Conservation (phyloP, 2,888 invertebrate genomes). For the Cylindroiulus punctatus region DNA sequence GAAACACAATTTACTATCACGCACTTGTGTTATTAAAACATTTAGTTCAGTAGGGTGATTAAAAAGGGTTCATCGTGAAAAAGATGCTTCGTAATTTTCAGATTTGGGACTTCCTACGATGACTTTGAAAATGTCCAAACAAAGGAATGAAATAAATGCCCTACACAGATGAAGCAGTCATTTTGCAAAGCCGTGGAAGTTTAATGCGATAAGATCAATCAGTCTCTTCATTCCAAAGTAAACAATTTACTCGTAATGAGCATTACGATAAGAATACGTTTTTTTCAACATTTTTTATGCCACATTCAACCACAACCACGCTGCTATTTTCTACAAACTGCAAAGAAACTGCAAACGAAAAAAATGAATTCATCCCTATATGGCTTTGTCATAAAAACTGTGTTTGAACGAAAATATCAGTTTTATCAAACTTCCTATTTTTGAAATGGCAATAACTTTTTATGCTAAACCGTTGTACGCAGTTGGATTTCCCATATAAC, state of each 20-base stretch:
- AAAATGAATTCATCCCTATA: too few relatives aligned
- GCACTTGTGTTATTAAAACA: not conserved
- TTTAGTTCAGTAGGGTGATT: not conserved
- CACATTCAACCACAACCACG: too few relatives aligned
- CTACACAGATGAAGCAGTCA: not conserved
- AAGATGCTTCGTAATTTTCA: not conserved
- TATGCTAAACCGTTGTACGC: not conserved
- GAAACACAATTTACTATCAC: not conserved
- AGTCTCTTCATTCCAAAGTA: not conserved
- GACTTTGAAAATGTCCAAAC: conserved; percentile 6
- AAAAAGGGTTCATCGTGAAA: not conserved
- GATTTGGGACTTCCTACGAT: not conserved
- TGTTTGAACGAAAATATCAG: not conserved
- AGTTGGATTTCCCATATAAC: not conserved
- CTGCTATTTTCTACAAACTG: too few relatives aligned
- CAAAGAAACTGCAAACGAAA: too few relatives aligned
- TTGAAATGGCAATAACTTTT: not conserved
- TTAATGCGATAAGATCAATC: not conserved
- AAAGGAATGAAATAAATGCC: not conserved
- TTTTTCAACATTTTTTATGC: too few relatives aligned
- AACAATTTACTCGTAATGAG: not conserved
- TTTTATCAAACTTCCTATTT: not conserved
- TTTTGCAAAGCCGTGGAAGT: not conserved
- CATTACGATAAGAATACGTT: too few relatives aligned
- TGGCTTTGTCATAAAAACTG: too few relatives aligned